Conservation (phyloP, 2,888 invertebrate genomes). For the Morpho helenor region DNA sequence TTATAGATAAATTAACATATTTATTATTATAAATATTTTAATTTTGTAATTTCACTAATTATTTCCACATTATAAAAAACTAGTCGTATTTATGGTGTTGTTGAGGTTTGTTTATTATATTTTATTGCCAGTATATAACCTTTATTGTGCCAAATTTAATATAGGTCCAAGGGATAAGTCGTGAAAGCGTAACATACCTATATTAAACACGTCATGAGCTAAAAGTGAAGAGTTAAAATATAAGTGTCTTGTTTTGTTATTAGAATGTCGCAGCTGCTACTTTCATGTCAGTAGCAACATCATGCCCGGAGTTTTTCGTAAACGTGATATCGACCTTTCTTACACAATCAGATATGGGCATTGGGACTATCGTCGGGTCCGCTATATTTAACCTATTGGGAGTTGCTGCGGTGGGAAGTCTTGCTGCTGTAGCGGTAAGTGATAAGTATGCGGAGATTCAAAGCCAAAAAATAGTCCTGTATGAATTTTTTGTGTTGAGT, state of each 20-base stretch:
- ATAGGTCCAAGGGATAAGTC: no score
- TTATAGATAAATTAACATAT: no score
- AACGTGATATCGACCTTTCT: slow-evolving; percentile 93
- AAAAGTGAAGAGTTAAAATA: neutral
- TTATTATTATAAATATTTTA: no score
- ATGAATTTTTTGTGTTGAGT: no score
- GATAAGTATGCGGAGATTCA: neutral
- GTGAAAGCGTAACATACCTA: no score
- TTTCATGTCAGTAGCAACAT: slow-evolving; percentile 97
- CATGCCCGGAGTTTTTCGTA: slow-evolving; percentile 96
- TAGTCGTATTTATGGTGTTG: no score
- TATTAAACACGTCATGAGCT: no score
- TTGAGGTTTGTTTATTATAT: neutral
- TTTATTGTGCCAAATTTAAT: no score
- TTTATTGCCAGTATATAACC: neutral
- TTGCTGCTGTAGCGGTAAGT: slow-evolving; percentile 84
- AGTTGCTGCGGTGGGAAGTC: slow-evolving; percentile 88
- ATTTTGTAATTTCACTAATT: no score
- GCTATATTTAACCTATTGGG: slow-evolving; percentile 93
- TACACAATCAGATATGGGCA: slow-evolving; percentile 90
- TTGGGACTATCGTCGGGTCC: slow-evolving; percentile 93
- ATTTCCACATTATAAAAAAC: no score
- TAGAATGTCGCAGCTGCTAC: slow-evolving; percentile 97
- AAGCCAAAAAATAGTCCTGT: no score
- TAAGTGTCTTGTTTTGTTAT: slow-evolving; percentile 3